Evolutionary conservation across 2,113 vertebrate genomes (phyloP).

Genomic region (Corythaixoides concolor): DNA sequence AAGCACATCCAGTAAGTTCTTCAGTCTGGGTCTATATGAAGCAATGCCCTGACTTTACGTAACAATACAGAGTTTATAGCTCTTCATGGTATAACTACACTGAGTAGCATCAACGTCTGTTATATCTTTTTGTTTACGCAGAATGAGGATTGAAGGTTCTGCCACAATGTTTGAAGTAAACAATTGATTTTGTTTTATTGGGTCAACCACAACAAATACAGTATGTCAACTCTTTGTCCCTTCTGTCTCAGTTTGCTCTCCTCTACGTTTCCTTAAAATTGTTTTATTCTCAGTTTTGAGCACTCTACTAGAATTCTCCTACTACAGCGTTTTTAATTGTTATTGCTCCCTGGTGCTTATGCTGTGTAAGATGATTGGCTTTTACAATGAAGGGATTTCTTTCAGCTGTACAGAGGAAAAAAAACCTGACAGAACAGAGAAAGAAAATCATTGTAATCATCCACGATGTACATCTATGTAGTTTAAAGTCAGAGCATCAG

Average conservation of each 20-base stretch:
- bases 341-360: not conserved
- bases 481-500: not conserved
- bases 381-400: not conserved
- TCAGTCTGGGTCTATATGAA: not conserved
- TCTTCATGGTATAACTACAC: not conserved
- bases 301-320: not conserved
- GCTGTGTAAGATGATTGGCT: not conserved
- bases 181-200: not conserved
- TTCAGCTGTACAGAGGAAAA: not conserved
- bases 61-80: not conserved
- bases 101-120: not conserved
- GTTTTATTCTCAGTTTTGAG: not conserved
- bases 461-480: not conserved
- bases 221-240: not conserved
- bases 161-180: not conserved
- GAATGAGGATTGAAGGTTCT: not conserved
- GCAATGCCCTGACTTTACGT: not conserved
- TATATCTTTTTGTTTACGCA: not conserved
- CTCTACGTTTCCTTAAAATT: not conserved
- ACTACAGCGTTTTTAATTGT: not conserved
- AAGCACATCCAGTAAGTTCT: not conserved
- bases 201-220: not conserved
- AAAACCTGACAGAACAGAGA: not conserved
- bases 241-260: not conserved
- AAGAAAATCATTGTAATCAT: not conserved